Evolutionary conservation across 2,888 invertebrate species (phyloP), one percentile per base, ranked within the genome.

Genomic region (Helleia helle): DNA sequence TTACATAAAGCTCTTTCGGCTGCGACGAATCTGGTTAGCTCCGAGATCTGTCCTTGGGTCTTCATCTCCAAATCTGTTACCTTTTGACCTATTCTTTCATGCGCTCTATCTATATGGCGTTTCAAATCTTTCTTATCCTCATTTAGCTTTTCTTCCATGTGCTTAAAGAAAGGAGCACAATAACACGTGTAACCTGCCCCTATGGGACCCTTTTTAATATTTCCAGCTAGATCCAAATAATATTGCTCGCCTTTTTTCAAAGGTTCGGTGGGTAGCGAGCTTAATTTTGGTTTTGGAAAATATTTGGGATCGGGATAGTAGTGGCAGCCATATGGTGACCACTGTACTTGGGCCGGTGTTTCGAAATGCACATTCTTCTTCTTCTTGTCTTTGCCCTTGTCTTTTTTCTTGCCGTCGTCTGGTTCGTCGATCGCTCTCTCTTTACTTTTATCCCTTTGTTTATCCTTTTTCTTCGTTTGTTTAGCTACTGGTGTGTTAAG

Each of bases 201-300:
- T n/a, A 96, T 91, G 0, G 97, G 97, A 1, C 97, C 97, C 79
- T 97, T 97, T 56, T 95, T 91, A 47, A 97, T 94, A 64, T 97
- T 96, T 1, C 97, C 97, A 8, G 96, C 96, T 51, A 98, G 87
- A 71, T 97, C 97, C 52, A 97, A 86, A 71, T 93, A 98, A 72
- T 97, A 97, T 71, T 97, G 96, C 74, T 96, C 95, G 45, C 97
- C 97, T 58, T 91, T 90, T 56, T 88, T 88, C 12, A 96, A 77
- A 0, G 95, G 95, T 69, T 95, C 95, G 66, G 92, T 88, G 49
- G 96, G 96, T 48, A 96, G 76, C 38, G 94, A 93, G 71, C 94
- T 93, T 47, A 95, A 77, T 58, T 93, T 92, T 8, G 95, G 94
- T 50, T 93, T 89, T 0, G 95, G 95, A 66, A 96, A 95, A 37